Evolutionary conservation across 2,888 invertebrate genomes (phyloP).

Genomic region (Carcina quercana): DNA sequence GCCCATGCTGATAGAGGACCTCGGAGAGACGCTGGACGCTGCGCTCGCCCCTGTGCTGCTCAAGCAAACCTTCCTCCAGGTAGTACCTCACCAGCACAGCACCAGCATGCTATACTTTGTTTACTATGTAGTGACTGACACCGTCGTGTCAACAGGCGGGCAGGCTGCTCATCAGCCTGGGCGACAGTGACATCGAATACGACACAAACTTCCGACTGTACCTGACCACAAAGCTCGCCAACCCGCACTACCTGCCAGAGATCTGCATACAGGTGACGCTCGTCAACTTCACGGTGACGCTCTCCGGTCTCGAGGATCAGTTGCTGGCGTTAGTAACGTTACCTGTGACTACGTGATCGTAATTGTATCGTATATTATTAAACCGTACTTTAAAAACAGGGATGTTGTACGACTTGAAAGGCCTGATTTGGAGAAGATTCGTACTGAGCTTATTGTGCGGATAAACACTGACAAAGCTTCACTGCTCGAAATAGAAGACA

Average conservation of each 20-base stretch:
- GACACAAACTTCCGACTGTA: constrained; percentile 89
- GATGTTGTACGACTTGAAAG: constrained; percentile 93
- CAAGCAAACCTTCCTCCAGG: constrained; percentile 85
- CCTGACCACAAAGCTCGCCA: constrained; percentile 92
- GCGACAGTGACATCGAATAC: constrained; percentile 93
- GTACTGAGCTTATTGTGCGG: constrained; percentile 87
- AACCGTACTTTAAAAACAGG: constrained; percentile 37
- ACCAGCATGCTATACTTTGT: not conserved
- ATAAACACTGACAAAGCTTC: constrained; percentile 91
- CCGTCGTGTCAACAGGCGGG: constrained; percentile 74
- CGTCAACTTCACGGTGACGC: constrained; percentile 94
- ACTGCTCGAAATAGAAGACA: constrained; percentile 90
- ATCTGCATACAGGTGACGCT: constrained; percentile 94
- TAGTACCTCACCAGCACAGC: constrained; percentile 27
- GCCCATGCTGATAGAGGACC: constrained; percentile 91
- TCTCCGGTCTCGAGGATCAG: constrained; percentile 93
- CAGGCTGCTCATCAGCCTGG: constrained; percentile 85
- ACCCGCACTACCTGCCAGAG: constrained; percentile 95
- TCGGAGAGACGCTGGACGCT: constrained; percentile 91
- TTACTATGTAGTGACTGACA: not conserved
- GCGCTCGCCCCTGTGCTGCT: constrained; percentile 87
- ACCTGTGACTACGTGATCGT: not conserved
- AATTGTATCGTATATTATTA: not conserved
- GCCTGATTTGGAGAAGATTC: constrained; percentile 88
- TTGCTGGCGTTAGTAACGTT: constrained; percentile 80